Evolutionary conservation across 2,888 invertebrate genomes (phyloP).

Genomic region (Osmoderma eremita): DNA sequence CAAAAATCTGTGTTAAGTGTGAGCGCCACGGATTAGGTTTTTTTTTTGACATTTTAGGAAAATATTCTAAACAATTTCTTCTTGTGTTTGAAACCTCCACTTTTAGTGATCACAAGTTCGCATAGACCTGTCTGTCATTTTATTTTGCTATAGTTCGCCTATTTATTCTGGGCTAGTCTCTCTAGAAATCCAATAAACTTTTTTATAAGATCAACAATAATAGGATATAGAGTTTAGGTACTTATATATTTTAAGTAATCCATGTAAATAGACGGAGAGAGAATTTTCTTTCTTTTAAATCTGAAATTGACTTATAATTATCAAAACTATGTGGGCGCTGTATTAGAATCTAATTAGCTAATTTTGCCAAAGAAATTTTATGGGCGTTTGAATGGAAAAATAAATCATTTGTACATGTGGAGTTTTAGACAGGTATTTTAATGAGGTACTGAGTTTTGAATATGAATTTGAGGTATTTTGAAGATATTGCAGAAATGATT

Average conservation of each 20-base stretch:
- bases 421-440: not conserved
- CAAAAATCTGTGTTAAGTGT: not conserved
- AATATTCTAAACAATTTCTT: conserved; percentile 57
- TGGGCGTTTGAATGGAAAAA: not conserved
- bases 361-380: not conserved
- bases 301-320: conserved; percentile 60
- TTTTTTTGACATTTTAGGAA: conserved; percentile 50
- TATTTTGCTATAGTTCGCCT: conserved; percentile 8
- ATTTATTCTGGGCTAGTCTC: conserved; percentile 33
- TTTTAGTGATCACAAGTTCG: conserved; percentile 55
- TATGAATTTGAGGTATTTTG: conserved; percentile 10
- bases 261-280: conserved; percentile 60
- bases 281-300: conserved; percentile 49
- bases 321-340: conserved; percentile 50
- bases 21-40: conserved; percentile 9
- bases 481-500: not conserved
- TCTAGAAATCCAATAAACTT: conserved; percentile 60
- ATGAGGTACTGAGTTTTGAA: conserved; percentile 9
- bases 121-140: conserved; percentile 48
- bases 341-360: conserved; percentile 42
- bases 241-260: conserved; percentile 36
- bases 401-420: not conserved
- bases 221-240: conserved; percentile 59
- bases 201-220: conserved; percentile 60
- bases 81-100: conserved; percentile 42